phyloP scores from a whole-genome alignment of 2,888 invertebrate species.

The Hymenopus coronatus region DNA sequence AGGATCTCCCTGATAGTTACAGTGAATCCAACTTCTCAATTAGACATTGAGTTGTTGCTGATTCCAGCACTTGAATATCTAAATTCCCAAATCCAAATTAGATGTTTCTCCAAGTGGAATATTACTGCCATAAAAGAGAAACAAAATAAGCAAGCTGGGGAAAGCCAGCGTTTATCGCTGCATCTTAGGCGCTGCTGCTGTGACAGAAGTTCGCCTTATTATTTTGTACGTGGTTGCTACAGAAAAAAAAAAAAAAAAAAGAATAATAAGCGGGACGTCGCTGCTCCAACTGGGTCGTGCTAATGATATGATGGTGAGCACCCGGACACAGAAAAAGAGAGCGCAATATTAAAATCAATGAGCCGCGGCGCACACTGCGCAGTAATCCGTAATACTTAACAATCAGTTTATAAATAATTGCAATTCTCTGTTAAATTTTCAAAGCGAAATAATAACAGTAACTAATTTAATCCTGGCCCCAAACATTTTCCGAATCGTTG shows the following conservation, averaged over 20 bases:
- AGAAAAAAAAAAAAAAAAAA: not conserved
- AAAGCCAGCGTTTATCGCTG: too few species aligned
- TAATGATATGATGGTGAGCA: not conserved
- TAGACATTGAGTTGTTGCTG: too few species aligned
- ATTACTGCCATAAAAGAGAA: too few species aligned
- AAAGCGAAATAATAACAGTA: not conserved
- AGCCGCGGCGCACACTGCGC: not conserved
- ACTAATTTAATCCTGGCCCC: not conserved
- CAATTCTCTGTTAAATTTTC: not conserved
- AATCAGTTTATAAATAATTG: not conserved
- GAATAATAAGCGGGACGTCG: too few species aligned
- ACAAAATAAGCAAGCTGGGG: too few species aligned
- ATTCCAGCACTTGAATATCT: too few species aligned
- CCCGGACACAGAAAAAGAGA: not conserved
- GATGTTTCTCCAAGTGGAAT: too few species aligned
- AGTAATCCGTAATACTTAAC: not conserved
- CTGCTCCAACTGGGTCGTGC: not conserved
- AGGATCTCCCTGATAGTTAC: too few species aligned
- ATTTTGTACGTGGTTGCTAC: not conserved
- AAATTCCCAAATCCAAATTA: too few species aligned
- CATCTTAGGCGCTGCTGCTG: not conserved
- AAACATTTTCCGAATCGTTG: not conserved
- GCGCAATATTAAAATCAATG: not conserved
- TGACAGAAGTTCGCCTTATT: not conserved
- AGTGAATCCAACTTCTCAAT: too few species aligned